Evolutionary conservation across 2,113 vertebrate species (phyloP), one percentile per base, ranked within the genome.

Genomic region (Hydrochoerus hydrochaeris): DNA sequence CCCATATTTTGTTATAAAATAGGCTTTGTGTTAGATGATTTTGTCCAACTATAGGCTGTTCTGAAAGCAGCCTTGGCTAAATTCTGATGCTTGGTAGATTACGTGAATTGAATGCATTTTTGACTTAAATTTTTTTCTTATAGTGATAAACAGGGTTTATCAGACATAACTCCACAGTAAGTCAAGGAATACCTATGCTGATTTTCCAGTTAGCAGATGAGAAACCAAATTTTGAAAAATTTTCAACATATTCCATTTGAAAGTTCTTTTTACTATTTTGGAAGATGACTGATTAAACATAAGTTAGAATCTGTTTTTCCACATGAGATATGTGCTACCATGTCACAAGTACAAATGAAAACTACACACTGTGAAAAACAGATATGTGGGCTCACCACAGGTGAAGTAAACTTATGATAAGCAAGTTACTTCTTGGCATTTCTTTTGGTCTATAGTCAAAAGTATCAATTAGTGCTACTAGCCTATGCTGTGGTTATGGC

Each of bases 321-420:
- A n/a, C 30, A 86, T 16, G n/a, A 71, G 32, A 63, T 67, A 54
- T 14, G 17, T 75, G 69, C 9, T 44, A 22, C 19, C 30, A 41
- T 96, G 93, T 80, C 81, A 78, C 46, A 94, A 94, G 3, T 90
- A 14, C 75, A 73, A 90, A 87, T 38, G 52, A 84, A 95, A 95
- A 67, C 84, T 81, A 91, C 57, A 93, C 93, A 58, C 22, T 57
- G 46, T n/a, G 24, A 71, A 90, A 83, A 52, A 10, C 13, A 65
- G 80, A n/a, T 62, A 46, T 87, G 9, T 65, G 85, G 60, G 22
- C n/a, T 93, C 44, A 88, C 30, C 35, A n/a, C 22, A 52, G 32
- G 62, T 81, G 28, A 88, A 81, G 35, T 57, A 77, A 85, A 46
- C 7, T 84, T 71, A 65, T 32, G 7, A 60, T 32, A 62, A 73